These are phyloP conservation scores for Plestiodon gilberti DNA, from an alignment of 2,113 vertebrate species.

Conservation along the genomic window DNA sequence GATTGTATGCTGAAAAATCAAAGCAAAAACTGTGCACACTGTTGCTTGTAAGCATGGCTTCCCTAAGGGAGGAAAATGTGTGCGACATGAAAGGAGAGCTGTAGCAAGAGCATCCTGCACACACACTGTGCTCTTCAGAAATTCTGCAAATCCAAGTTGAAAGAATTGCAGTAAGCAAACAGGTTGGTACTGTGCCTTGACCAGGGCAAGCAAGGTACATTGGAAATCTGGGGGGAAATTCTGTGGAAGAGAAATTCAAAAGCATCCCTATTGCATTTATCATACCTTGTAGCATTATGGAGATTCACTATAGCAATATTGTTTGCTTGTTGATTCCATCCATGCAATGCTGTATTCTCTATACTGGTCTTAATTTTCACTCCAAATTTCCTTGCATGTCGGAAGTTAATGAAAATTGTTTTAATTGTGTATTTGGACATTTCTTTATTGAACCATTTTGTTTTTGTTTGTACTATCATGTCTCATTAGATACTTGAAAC, in stretches of 20 bases:
- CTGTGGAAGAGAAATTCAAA: background rate
- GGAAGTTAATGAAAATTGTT: conserved; percentile 40
- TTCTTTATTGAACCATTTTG: background rate
- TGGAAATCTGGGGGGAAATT: background rate
- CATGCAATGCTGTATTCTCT: background rate
- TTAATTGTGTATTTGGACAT: conserved; percentile 1
- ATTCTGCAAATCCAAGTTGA: background rate
- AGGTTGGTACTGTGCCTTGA: background rate
- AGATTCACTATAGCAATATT: background rate
- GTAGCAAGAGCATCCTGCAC: too few relatives aligned
- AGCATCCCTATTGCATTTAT: background rate
- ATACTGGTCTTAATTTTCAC: conserved; percentile 4
- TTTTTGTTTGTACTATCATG: conserved; percentile 26
- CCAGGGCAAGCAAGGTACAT: background rate
- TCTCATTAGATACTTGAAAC: conserved; percentile 25
- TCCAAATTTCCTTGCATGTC: conserved; percentile 17
- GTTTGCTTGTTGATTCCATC: background rate
- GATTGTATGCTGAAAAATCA: background rate
- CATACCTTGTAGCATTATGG: background rate
- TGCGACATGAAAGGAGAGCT: background rate
- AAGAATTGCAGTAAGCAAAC: background rate
- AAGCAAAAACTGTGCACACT: background rate
- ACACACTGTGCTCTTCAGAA: background rate
- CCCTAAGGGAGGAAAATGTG: background rate
- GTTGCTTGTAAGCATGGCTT: background rate